Base-by-base conservation (phyloP, 2,888 invertebrate species). In the Polyommatus iphigenia region DNA sequence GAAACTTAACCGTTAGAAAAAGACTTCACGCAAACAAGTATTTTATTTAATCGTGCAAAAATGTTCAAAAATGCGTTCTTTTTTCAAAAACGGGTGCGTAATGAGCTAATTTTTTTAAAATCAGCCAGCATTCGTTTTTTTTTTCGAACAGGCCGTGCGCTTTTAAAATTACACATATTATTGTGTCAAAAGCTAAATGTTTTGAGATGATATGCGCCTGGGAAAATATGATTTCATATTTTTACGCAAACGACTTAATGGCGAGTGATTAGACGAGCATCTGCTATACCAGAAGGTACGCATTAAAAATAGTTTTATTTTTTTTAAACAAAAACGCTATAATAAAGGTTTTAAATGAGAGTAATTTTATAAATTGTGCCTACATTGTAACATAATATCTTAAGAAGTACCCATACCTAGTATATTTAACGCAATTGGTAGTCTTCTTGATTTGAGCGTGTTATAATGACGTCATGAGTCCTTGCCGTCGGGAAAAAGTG, bases 131-230 rank as follows among this genome's bases (percentile, higher is more conserved):
- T 67, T 15, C n/a, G 36, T 73, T 10, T 67, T 67, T 67, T 67
- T 29, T 67, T 67, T 67, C 13, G 29, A 32, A 29, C 67, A 29
- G 67, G 13, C 67, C 29, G 3, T 67, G 67, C 67, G 67, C 67
- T 67, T 67, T 67, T 67, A 15, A 67, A 67, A 67, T 67, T 67
- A 67, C 67, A 67, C 67, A 67, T 15, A 67, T 67, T 67, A 67
- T 29, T 67, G 67, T 67, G 67, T 67, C 67, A 67, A 67, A 67
- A 67, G 67, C 29, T 29, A 67, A 29, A 67, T 67, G 67, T 29
- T 67, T 18, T 29, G 67, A 67, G 67, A 67, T 67, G 67, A 67
- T 67, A 67, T 29, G 29, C 7, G 67, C 29, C 67, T 67, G 67
- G 67, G 67, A 67, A 67, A 32, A 67, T 67, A 67, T 67, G 15